Evolutionary conservation across 1,140 invertebrate species (phyloP).

Genomic region (Euura saliciscinereae): DNA sequence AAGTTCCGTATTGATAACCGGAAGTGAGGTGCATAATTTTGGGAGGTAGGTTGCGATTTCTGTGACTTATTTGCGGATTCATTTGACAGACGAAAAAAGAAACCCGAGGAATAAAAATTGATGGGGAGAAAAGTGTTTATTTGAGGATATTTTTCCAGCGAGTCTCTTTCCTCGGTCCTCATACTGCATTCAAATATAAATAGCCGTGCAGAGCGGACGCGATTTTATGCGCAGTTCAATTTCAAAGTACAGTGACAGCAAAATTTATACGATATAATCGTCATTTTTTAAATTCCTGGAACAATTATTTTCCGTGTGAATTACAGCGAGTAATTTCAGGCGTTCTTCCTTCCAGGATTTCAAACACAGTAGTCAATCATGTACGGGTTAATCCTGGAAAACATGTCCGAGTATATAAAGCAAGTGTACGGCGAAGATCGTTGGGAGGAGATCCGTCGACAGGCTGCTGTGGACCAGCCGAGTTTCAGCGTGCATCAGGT

Average conservation of each 20-base stretch:
- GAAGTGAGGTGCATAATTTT: too few relatives aligned
- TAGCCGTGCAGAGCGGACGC: conserved; percentile 39
- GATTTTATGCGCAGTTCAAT: conserved; percentile 14
- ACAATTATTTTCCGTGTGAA: background rate
- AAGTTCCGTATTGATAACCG: too few relatives aligned
- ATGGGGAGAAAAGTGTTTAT: conserved; percentile 35
- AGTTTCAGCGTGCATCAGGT: conserved; percentile 92
- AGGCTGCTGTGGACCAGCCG: conserved; percentile 82
- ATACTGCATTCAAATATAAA: conserved; percentile 41
- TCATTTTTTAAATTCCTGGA: conserved; percentile 12
- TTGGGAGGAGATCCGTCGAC: conserved; percentile 85
- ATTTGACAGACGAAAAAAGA: too few relatives aligned
- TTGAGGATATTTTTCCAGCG: conserved; percentile 57
- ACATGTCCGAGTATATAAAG: conserved; percentile 89
- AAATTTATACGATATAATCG: conserved; percentile 10
- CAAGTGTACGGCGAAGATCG: conserved; percentile 89
- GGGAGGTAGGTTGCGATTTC: too few relatives aligned
- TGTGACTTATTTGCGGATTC: too few relatives aligned
- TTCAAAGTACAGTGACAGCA: too few relatives aligned
- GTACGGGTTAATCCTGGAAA: conserved; percentile 94
- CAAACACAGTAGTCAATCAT: conserved; percentile 63
- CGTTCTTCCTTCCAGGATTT: conserved; percentile 21
- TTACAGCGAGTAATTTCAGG: conserved; percentile 11
- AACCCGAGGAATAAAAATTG: background rate
- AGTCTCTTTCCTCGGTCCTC: conserved; percentile 33